These are phyloP conservation scores for Drosophila leonis DNA, from an alignment of 2,888 invertebrate species.

Conservation along the genomic window DNA sequence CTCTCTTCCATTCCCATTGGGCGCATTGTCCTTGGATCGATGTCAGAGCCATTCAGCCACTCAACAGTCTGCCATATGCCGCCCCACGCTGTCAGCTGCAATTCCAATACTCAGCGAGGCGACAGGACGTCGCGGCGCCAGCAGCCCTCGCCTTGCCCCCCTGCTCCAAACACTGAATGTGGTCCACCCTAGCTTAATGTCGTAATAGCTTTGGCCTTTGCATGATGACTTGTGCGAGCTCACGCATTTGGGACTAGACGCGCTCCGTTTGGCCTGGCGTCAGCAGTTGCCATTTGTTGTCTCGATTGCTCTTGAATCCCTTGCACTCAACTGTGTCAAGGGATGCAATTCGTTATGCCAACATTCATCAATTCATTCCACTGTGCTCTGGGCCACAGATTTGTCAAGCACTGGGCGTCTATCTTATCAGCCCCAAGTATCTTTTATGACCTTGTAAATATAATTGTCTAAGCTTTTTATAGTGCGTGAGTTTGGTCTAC, in stretches of 20 bases:
- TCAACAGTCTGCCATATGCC: constrained; percentile 61
- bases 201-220: constrained; percentile 59
- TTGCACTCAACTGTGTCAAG: constrained; percentile 32
- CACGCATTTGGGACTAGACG: constrained; percentile 51
- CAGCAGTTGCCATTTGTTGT: constrained; percentile 40
- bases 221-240: constrained; percentile 2
- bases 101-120: constrained; percentile 47
- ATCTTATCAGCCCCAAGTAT: constrained; percentile 22
- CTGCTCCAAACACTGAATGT: background rate
- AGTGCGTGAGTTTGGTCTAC: background rate
- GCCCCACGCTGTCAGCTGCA: constrained; percentile 5
- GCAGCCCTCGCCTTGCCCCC: constrained; percentile 15
- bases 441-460: constrained; percentile 31
- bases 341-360: constrained; percentile 52
- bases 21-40: constrained; percentile 64
- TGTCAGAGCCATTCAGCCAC: constrained; percentile 34
- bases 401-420: constrained; percentile 5
- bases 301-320: constrained; percentile 32
- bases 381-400: background rate
- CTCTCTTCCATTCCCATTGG: constrained; percentile 19
- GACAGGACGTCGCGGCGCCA: constrained; percentile 75
- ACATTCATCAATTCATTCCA: constrained; percentile 16
- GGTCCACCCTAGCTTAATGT: constrained; percentile 28
- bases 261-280: constrained; percentile 38
- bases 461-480: background rate